Conservation (phyloP, 2,888 invertebrate genomes). For the Caprella mutica region DNA sequence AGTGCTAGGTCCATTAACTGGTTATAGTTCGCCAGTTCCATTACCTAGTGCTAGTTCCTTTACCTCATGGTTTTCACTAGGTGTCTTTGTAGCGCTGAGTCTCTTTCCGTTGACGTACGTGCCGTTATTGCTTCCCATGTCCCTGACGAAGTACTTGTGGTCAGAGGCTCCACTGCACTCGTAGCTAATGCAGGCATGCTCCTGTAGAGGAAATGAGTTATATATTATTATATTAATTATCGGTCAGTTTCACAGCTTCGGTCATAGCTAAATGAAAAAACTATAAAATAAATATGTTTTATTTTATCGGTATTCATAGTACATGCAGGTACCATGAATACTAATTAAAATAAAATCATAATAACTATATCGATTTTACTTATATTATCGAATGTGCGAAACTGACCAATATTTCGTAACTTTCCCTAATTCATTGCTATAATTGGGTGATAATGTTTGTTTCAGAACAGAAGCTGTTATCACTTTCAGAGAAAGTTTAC, state of each 20-base stretch:
- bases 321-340: no score
- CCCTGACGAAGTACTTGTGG: slow-evolving; percentile 24
- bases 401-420: slow-evolving; percentile 10
- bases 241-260: no score
- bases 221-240: background rate
- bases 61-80: slow-evolving; percentile 47
- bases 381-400: slow-evolving; percentile 18
- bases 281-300: no score
- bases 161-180: slow-evolving; percentile 30
- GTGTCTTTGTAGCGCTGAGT: slow-evolving; percentile 58
- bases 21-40: no score
- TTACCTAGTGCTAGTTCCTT: no score
- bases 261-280: no score
- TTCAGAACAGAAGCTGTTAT: no score
- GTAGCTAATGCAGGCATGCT: slow-evolving; percentile 39
- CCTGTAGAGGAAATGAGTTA: slow-evolving; percentile 31
- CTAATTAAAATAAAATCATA: no score
- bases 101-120: slow-evolving; percentile 46
- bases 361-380: background rate
- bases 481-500: no score
- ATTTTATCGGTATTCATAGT: no score
- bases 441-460: no score
- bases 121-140: slow-evolving; percentile 25
- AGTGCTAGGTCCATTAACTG: no score
- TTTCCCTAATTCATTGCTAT: background rate